phyloP scores from a whole-genome alignment of 2,113 vertebrate species.

The Herpailurus yagouaroundi region DNA sequence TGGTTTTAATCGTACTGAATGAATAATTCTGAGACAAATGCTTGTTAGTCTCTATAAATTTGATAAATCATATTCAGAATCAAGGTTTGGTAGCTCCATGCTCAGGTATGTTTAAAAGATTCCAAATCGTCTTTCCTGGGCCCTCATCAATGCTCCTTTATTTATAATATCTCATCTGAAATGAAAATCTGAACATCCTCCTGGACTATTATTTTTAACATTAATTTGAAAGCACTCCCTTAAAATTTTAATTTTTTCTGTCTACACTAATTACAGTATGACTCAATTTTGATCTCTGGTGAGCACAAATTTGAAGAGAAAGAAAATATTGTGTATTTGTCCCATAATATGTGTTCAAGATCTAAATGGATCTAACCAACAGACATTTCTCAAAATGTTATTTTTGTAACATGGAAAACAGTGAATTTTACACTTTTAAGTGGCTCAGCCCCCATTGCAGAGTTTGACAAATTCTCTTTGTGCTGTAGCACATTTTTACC shows the following conservation, averaged over 20 bases:
- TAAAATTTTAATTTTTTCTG: background rate
- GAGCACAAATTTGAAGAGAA: background rate
- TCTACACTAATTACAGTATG: background rate
- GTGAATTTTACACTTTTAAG: background rate
- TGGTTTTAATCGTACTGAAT: background rate
- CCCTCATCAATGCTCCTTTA: background rate
- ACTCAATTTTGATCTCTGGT: background rate
- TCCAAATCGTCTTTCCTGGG: background rate
- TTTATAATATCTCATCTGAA: background rate
- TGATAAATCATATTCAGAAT: background rate
- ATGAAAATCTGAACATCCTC: background rate
- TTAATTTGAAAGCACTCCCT: background rate
- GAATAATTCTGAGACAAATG: background rate
- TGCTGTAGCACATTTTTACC: background rate
- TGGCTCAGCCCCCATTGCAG: background rate
- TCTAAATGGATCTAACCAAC: background rate
- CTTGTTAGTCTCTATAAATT: background rate
- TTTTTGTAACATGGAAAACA: background rate
- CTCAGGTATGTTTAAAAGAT: background rate
- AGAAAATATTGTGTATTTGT: background rate
- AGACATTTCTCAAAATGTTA: background rate
- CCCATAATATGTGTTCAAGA: background rate
- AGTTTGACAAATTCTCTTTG: background rate
- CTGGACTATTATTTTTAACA: background rate
- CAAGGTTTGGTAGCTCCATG: background rate